phyloP scores from a whole-genome alignment of 2,888 invertebrate species.

The Protophormia terraenovae region DNA sequence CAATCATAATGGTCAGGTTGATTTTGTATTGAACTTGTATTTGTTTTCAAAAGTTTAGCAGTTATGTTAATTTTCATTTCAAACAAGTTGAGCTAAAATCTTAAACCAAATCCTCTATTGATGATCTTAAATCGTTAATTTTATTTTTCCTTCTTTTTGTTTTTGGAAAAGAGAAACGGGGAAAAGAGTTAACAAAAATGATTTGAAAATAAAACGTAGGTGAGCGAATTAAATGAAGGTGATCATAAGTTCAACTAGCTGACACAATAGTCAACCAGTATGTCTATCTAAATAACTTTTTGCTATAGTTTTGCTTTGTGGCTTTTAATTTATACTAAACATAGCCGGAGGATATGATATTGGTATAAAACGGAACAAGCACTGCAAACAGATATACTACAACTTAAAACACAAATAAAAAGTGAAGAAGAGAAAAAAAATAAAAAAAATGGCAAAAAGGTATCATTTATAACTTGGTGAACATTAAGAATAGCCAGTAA shows the following conservation, averaged over 20 bases:
- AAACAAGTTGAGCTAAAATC: conserved; percentile 18
- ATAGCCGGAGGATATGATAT: conserved; percentile 56
- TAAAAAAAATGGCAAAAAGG: conserved; percentile 4
- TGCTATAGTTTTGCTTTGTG: conserved; percentile 58
- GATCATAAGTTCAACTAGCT: conserved; percentile 79
- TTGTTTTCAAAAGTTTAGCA: conserved; percentile 44
- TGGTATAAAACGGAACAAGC: conserved; percentile 54
- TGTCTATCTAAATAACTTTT: conserved; percentile 55
- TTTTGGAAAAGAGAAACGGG: not conserved
- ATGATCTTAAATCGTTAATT: conserved; percentile 45
- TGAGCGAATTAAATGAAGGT: conserved; percentile 77
- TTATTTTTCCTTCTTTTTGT: no score
- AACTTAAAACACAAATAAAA: not conserved
- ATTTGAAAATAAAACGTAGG: conserved; percentile 62
- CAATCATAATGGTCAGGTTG: conserved; percentile 68
- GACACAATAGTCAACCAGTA: conserved; percentile 72
- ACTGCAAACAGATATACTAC: conserved; percentile 22
- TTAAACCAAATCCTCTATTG: conserved; percentile 20
- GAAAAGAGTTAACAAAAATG: not conserved
- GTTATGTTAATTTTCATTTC: conserved; percentile 63
- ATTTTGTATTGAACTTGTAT: conserved; percentile 61
- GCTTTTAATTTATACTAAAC: conserved; percentile 67
- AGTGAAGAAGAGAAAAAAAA: no score
- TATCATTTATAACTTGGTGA: conserved; percentile 50
- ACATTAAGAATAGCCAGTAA: not conserved